Evolutionary conservation across 1,140 invertebrate species (phyloP), one percentile per base, ranked within the genome.

Genomic region (Pinna nobilis): DNA sequence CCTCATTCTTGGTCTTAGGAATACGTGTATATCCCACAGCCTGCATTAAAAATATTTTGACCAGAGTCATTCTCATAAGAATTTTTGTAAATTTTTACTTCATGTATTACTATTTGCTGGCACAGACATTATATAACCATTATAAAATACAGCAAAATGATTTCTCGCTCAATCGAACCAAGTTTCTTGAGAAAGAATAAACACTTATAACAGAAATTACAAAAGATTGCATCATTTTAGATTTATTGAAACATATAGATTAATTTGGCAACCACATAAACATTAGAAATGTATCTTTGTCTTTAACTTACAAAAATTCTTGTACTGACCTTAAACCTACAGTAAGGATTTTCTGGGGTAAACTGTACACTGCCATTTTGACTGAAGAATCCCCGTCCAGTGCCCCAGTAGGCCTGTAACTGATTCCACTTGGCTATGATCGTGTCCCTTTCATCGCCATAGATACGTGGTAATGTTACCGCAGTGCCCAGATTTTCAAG

Each of bases 401-500:
- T 92, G 2, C 97, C 97, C 96, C 97, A 98, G 77, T 94, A 93
- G 1, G 97, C 96, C 88, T 98, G 96, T 47, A 99, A 89, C 69
- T 97, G 93, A 86, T 98, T 99, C 94, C 96, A 98, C 86, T 95
- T 95, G 2, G 95, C 95, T 41, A 99, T 91, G 35, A 96, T 94
- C 71, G 93, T 93, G 86, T 98, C 97, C 41, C 96, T 90, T 82
- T 98, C 97, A 89, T 98, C 97, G 37, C 95, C 95, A 89, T 95
- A 98, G 25, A 98, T 92, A 59, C 93, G 93, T 51, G 95, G 96
- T 82, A 94, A 93, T 28, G 94, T 93, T 13, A 97, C 93, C 0
- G 95, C 73, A n/a, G 73, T 70, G n/a, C 94, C 69, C 79, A 82
- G 5, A 80, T 83, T 63, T 88, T 78, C 78, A 93, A 93, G 51